These are phyloP conservation scores for Brachionus plicatilis DNA, from an alignment of 1,140 invertebrate species.

Conservation along the genomic window DNA sequence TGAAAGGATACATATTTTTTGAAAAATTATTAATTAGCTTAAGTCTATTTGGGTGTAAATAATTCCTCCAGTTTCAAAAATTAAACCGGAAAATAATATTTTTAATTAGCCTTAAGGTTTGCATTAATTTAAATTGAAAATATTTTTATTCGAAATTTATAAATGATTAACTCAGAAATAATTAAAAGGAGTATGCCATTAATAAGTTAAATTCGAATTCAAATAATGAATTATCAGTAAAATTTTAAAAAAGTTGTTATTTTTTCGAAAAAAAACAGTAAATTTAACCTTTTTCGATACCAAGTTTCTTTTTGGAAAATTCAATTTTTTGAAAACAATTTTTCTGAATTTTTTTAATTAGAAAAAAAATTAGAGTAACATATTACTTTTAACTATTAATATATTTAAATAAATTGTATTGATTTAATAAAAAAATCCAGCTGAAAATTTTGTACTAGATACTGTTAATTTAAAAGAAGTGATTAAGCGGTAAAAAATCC, in stretches of 20 bases:
- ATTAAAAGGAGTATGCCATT: no score
- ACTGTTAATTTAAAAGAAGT: neutral
- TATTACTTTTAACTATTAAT: no score
- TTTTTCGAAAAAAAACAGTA: no score
- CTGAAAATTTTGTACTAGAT: neutral
- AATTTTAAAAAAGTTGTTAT: no score
- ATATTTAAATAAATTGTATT: neutral
- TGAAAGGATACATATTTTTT: neutral
- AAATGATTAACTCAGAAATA: no score
- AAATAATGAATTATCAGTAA: no score
- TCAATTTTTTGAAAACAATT: no score
- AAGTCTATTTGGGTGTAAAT: neutral
- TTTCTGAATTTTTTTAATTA: no score
- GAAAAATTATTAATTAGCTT: neutral
- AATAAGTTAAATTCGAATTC: no score
- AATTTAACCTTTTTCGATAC: no score
- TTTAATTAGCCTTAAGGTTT: neutral
- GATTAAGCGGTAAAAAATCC: constrained; percentile 52
- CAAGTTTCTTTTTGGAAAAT: no score
- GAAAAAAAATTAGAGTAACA: no score
- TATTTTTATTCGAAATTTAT: neutral
- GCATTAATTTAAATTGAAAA: neutral
- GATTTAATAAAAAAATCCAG: neutral
- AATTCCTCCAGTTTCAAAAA: neutral
- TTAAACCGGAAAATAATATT: neutral